Evolutionary conservation across 2,797 vertebrate species (phyloP), one percentile per base, ranked within the genome.

Genomic region (Erithacus rubecula): DNA sequence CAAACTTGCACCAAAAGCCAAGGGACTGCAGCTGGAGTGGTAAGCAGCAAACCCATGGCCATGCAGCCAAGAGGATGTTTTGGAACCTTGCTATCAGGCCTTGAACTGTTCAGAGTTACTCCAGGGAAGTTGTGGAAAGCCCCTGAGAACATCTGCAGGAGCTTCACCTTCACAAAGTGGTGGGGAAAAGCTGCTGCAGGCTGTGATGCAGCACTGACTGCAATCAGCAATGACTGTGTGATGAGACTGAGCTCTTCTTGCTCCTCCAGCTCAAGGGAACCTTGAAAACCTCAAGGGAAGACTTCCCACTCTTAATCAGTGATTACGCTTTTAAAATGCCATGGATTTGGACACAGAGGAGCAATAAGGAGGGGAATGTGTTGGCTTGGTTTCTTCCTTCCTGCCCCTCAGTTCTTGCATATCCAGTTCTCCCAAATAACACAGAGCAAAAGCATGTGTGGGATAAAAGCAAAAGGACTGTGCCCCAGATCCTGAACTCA

Each of bases 171-270:
- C 52, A 27, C 12, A 20, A 26, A 75, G 19, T 1, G 1, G 21
- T 23, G 30, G 22, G 21, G 34, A 39, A 70, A 58, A 81, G 36
- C 32, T 74, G 34, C 52, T 55, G 26, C 29, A 46, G 58, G n/a
- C 62, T 55, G 65, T 27, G n/a, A 39, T 23, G 30, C 29, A 52
- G 34, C 1, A 1, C 8, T 37, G 47, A 27, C 4, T 62, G 17
- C 51, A n/a, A 52, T 52, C 56, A 72, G n/a, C 29, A 27, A 21
- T 0, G 1, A 26, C 32, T 44, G 12, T 0, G 0, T 9, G 37
- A 27, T 34, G 37, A 82, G 14, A 7, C 56, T 53, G 63, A 84
- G 9, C 27, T 84, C 59, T 26, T 60, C 34, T 44, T 2, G 20
- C 30, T 58, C 12, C 39, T 88, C 55, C 2, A 2, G 36, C 43